phyloP scores from a whole-genome alignment of 2,113 vertebrate genomes.

The Carassius gibelio region DNA sequence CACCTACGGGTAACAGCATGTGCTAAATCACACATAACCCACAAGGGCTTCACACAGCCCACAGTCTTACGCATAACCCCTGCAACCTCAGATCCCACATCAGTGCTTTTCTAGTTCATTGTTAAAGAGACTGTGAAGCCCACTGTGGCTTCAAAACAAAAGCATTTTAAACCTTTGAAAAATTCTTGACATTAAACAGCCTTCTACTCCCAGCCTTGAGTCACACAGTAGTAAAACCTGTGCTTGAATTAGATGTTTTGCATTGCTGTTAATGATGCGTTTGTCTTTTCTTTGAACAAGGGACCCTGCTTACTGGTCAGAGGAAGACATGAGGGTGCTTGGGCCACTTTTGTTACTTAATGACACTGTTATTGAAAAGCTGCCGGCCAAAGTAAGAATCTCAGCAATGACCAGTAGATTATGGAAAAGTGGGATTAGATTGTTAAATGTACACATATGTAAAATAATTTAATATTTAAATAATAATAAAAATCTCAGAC shows the following conservation, averaged over 20 bases:
- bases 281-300: conserved; percentile 56
- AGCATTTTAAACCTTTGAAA: neutral
- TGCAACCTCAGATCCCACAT: neutral
- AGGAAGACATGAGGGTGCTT: conserved; percentile 60
- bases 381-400: conserved; percentile 65
- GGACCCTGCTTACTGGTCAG: conserved; percentile 65
- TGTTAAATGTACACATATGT: too few relatives aligned
- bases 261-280: neutral
- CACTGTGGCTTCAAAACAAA: neutral
- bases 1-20: conserved; percentile 67
- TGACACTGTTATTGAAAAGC: conserved; percentile 42
- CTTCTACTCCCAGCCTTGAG: neutral
- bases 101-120: neutral
- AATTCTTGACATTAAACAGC: neutral
- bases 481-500: too few relatives aligned
- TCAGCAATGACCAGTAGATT: neutral
- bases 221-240: neutral
- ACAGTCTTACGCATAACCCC: neutral
- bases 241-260: neutral
- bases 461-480: too few relatives aligned
- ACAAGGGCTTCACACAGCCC: neutral
- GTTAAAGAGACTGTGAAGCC: neutral
- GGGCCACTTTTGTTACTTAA: conserved; percentile 66
- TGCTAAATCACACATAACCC: neutral
- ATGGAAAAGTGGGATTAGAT: too few relatives aligned